These are phyloP conservation scores for Leptopilina myrica DNA, from an alignment of 2,888 invertebrate species.

Conservation along the genomic window DNA sequence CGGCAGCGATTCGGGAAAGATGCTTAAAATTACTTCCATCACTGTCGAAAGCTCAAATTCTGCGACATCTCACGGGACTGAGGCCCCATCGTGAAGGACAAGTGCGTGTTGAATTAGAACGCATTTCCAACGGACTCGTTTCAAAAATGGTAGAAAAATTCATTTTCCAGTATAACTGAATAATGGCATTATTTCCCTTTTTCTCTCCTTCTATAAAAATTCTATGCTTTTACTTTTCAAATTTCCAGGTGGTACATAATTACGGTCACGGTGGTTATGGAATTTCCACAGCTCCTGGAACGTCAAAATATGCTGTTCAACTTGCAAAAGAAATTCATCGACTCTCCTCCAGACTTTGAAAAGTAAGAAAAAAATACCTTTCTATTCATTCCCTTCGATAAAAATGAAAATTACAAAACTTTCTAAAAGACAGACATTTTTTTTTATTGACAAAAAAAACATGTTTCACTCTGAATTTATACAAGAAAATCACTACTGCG, in stretches of 20 bases:
- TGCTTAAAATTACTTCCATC: slow-evolving; percentile 87
- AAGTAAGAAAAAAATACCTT: neutral
- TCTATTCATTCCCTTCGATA: neutral
- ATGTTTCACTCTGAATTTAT: slow-evolving; percentile 50
- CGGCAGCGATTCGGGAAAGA: slow-evolving; percentile 86
- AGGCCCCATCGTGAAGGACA: slow-evolving; percentile 87
- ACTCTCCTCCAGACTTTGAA: slow-evolving; percentile 60
- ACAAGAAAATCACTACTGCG: slow-evolving; percentile 60
- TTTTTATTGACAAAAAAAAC: slow-evolving; percentile 36
- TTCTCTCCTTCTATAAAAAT: too few relatives aligned
- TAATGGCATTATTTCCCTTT: too few relatives aligned
- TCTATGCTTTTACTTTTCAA: too few relatives aligned
- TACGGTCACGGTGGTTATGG: slow-evolving; percentile 98
- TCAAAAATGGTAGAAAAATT: slow-evolving; percentile 58
- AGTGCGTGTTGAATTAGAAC: slow-evolving; percentile 85
- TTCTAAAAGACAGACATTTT: neutral
- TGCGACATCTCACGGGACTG: slow-evolving; percentile 80
- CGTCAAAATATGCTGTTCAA: slow-evolving; percentile 86
- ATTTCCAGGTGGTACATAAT: slow-evolving; percentile 86
- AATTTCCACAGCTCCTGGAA: slow-evolving; percentile 92
- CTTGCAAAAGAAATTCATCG: slow-evolving; percentile 80
- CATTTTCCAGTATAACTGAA: too few relatives aligned
- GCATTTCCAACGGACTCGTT: slow-evolving; percentile 56
- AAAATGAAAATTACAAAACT: neutral
- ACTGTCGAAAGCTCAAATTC: slow-evolving; percentile 75